Evolutionary conservation across 92 coral and sea anemone genomes (phyloP), one percentile per base, ranked within the genome.

Genomic region (Phymanthus crucifer): DNA sequence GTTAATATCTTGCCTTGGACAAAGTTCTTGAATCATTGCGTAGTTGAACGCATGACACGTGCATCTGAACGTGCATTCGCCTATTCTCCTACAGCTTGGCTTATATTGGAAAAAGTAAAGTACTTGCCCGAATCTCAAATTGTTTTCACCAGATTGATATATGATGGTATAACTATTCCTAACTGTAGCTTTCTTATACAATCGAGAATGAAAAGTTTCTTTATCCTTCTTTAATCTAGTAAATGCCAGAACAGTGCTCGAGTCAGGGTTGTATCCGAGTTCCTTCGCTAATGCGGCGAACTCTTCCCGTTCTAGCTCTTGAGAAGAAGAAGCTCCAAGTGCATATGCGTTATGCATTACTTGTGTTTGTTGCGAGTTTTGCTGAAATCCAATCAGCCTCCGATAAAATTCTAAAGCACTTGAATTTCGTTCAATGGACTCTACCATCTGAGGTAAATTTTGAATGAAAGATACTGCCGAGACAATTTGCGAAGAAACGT

Each of bases 381-480:
- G 69, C 73, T 64, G 75, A 12, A 76, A 38, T 32, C 90, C 90
- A 68, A 34, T 52, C 5, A 86, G 89, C 72, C 23, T 68, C 36
- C 76, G 77, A 80, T 80, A 81, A 57, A 86, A 86, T 0, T n/a
- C 58, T 32, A 6, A 11, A 21, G 80, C 86, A 27, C 23, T 47
- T 52, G 73, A 48, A 50, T 71, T 33, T 40, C 73, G 26, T 67
- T 67, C 38, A 17, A 80, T 64, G 32, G 75, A 75, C 64, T 86
- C 71, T 32, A 79, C 79, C 77, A 86, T 77, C 70, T 82, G 83
- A 17, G 86, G 90, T n/a, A 86, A 23, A 17, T 78, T 75, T 52
- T 86, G 81, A 14, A 66, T 66, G 37, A 86, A 75, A 24, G 90
- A 81, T 7, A 81, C 77, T 36, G 90, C 86, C 0, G 86, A 50